Conservation (phyloP, 2,888 invertebrate species). For the Hermaeophaga mercurialis region DNA sequence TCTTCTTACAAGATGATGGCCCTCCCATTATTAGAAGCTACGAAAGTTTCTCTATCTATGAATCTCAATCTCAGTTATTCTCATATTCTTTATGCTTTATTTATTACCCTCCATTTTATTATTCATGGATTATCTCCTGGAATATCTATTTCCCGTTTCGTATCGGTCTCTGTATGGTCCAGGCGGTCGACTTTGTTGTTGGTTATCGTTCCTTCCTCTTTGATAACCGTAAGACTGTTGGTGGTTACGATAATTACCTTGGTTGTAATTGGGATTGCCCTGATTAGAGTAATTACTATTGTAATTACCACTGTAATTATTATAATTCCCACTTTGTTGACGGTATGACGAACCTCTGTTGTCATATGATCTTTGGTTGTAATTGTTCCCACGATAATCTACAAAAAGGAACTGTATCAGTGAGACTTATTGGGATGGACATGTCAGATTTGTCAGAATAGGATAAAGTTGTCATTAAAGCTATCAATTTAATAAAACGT, state of each 20-base stretch:
- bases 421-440: too few relatives aligned
- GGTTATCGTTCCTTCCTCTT: constrained; percentile 21
- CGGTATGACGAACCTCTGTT: constrained; percentile 24
- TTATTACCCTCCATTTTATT: too few relatives aligned
- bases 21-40: too few relatives aligned
- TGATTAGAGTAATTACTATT: constrained; percentile 4
- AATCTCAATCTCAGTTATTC: neutral
- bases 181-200: constrained; percentile 39
- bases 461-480: neutral
- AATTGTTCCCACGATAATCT: constrained; percentile 26
- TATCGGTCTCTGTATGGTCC: constrained; percentile 52
- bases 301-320: constrained; percentile 16
- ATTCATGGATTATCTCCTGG: constrained; percentile 40
- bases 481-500: too few relatives aligned
- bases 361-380: constrained; percentile 30
- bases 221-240: constrained; percentile 33
- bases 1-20: too few relatives aligned
- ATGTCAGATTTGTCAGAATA: neutral
- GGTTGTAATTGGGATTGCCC: constrained; percentile 24
- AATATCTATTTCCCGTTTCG: constrained; percentile 42
- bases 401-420: too few relatives aligned
- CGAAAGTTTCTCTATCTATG: too few relatives aligned
- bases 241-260: constrained; percentile 26
- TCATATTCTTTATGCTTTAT: too few relatives aligned
- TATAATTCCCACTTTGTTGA: constrained; percentile 26